Conservation (phyloP, 2,888 invertebrate genomes). For the Creontiades dilutus region DNA sequence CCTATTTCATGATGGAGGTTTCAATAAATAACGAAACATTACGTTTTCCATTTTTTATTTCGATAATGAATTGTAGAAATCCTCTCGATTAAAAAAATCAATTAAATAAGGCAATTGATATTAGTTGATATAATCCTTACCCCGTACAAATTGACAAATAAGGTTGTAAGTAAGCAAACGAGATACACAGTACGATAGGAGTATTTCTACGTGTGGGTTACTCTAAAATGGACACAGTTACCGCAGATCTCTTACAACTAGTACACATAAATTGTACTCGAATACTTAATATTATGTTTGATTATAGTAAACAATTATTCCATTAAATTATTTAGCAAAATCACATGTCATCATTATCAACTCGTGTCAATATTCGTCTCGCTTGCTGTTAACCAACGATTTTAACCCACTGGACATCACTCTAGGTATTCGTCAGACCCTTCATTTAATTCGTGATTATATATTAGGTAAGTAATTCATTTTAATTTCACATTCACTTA, state of each 20-base stretch:
- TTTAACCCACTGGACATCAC: not conserved
- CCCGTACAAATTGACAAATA: constrained; percentile 26
- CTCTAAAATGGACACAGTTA: constrained; percentile 25
- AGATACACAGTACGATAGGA: constrained; percentile 19
- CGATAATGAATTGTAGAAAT: not conserved
- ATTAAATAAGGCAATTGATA: constrained; percentile 23
- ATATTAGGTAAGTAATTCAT: not conserved
- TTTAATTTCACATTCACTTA: not conserved
- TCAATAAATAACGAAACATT: not conserved
- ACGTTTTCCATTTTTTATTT: not conserved
- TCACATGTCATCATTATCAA: not conserved
- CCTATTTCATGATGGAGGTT: not conserved
- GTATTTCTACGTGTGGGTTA: constrained; percentile 30
- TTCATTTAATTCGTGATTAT: too few relatives aligned
- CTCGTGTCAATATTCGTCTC: not conserved
- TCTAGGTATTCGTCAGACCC: too few relatives aligned
- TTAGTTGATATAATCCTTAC: constrained; percentile 26
- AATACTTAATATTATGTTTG: not conserved
- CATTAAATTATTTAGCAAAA: not conserved
- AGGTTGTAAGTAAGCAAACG: constrained; percentile 17
- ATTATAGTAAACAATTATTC: constrained; percentile 30
- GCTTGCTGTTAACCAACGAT: constrained; percentile 12
- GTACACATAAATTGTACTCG: constrained; percentile 16
- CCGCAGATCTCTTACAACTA: not conserved
- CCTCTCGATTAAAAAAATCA: constrained; percentile 1